These are phyloP conservation scores for Caprella mutica DNA, from an alignment of 2,888 invertebrate species.

Conservation along the genomic window DNA sequence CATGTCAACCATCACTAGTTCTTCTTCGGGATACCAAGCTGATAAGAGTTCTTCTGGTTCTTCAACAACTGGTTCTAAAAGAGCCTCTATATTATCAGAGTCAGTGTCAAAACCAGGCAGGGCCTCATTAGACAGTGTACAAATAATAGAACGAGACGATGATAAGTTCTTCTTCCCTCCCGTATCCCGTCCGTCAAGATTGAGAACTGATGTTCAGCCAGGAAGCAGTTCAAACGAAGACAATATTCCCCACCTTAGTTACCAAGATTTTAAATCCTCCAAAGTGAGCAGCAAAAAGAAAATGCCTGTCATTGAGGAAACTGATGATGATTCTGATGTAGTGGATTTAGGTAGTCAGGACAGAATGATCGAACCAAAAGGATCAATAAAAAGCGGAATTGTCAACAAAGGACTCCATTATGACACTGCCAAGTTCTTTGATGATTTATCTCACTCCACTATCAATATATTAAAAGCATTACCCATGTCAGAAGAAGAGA, in stretches of 20 bases:
- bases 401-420: constrained; percentile 6
- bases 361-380: background rate
- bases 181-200: constrained; percentile 10
- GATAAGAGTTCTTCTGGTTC: constrained; percentile 21
- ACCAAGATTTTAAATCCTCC: too few species aligned
- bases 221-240: too few species aligned
- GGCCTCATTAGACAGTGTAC: constrained; percentile 20
- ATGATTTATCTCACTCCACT: background rate
- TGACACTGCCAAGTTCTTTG: background rate
- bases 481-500: constrained; percentile 31
- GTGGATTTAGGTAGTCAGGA: too few species aligned
- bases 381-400: background rate
- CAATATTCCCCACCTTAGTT: too few species aligned
- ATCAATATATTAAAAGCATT: background rate
- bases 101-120: background rate
- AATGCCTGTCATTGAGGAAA: too few species aligned
- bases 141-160: background rate
- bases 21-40: constrained; percentile 20
- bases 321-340: too few species aligned
- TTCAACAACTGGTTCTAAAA: constrained; percentile 13
- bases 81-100: constrained; percentile 6
- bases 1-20: constrained; percentile 6
- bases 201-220: too few species aligned
- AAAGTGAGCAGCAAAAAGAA: too few species aligned
- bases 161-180: too few species aligned